Evolutionary conservation across 2,797 vertebrate species (phyloP).

Genomic region (Todus mexicanus): DNA sequence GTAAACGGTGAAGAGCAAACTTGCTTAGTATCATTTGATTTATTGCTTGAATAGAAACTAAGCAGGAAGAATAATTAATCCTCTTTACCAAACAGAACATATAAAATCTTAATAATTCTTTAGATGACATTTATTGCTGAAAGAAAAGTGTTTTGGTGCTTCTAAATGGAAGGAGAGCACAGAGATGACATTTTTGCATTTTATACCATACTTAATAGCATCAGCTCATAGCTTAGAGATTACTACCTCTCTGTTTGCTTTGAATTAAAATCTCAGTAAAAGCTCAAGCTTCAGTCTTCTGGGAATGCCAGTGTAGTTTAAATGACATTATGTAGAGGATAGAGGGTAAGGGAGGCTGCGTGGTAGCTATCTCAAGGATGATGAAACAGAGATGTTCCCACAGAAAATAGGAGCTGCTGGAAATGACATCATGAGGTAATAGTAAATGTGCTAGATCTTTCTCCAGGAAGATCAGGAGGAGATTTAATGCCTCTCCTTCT

Average conservation of each 20-base stretch:
- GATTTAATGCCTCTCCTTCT: neutral
- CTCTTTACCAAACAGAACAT: conserved; percentile 50
- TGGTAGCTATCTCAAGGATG: neutral
- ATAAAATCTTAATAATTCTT: conserved; percentile 54
- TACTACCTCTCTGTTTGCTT: conserved; percentile 30
- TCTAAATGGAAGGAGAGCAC: conserved; percentile 31
- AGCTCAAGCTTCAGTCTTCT: neutral
- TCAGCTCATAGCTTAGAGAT: conserved; percentile 13
- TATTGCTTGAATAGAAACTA: conserved; percentile 32
- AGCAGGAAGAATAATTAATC: conserved; percentile 52
- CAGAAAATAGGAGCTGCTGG: neutral
- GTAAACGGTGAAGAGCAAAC: neutral
- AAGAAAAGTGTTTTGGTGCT: conserved; percentile 21
- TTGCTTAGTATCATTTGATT: conserved; percentile 7
- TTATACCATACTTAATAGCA: conserved; percentile 29
- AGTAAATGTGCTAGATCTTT: neutral
- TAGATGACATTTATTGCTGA: conserved; percentile 46
- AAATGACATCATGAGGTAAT: neutral
- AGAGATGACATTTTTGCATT: conserved; percentile 24
- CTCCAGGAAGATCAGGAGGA: neutral
- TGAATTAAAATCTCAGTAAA: conserved; percentile 33
- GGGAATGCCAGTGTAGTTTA: neutral
- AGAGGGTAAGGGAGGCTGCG: neutral
- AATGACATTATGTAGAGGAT: neutral
- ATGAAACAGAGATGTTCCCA: neutral